Evolutionary conservation across 2,113 vertebrate genomes (phyloP).

Genomic region (Sigmodon hispidus): DNA sequence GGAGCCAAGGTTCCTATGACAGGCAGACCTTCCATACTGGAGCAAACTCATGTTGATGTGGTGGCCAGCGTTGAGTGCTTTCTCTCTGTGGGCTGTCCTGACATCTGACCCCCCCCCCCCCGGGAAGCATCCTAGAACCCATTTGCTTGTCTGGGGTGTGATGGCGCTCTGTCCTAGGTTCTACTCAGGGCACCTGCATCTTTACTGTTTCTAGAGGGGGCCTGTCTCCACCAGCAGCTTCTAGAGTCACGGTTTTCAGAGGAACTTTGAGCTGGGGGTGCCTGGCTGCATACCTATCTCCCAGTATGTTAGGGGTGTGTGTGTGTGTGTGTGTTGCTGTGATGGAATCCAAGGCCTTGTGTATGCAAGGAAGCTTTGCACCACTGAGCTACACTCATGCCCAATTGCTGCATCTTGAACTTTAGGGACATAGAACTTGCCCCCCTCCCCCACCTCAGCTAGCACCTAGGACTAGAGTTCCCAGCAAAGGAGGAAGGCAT

Average conservation of each 20-base stretch:
- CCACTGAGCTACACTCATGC: neutral
- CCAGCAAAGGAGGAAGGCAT: neutral
- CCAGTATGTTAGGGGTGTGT: neutral
- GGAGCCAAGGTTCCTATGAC: neutral
- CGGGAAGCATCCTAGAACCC: neutral
- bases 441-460: neutral
- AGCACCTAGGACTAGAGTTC: neutral
- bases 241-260: neutral
- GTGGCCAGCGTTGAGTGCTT: rapidly evolving
- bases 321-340: neutral
- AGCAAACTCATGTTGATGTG: neutral
- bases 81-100: neutral
- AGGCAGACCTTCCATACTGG: neutral
- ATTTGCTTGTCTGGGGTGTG: neutral
- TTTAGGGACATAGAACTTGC: rapidly evolving
- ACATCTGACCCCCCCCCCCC: neutral
- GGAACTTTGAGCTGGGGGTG: neutral
- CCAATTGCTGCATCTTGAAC: neutral
- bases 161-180: neutral
- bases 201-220: neutral
- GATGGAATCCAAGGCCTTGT: neutral
- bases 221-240: neutral
- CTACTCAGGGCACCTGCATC: neutral
- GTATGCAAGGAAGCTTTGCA: neutral
- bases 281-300: neutral